A percentile compares a stretch with the other conserved stretches of the same genome.
These are phyloP conservation scores for Grantiella picta DNA, from an alignment of 2,113 vertebrate genomes.

Conservation along the genomic window DNA sequence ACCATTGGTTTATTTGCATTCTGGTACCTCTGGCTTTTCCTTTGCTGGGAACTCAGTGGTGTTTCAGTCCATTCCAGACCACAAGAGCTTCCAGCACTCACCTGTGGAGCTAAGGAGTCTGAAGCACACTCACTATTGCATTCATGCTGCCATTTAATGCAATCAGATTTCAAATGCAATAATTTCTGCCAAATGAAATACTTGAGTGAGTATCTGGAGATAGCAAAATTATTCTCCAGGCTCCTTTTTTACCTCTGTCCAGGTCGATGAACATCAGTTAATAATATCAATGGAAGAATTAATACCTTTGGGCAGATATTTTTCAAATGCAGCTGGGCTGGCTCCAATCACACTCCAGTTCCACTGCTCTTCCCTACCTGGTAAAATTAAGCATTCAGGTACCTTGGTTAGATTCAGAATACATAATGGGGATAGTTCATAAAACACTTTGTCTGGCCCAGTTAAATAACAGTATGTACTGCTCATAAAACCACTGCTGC, in stretches of 20 bases:
- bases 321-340: not conserved
- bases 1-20: not conserved
- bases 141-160: not conserved
- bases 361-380: not conserved
- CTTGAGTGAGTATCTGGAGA: not conserved
- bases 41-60: not conserved
- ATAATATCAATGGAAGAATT: not conserved
- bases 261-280: not conserved
- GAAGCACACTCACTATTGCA: not conserved
- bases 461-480: not conserved
- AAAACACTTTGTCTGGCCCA: not conserved
- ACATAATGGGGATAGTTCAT: not conserved
- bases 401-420: not conserved
- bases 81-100: not conserved
- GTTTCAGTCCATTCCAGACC: not conserved
- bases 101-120: not conserved
- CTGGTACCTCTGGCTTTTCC: not conserved
- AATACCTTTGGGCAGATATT: not conserved
- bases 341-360: not conserved
- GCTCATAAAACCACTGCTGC: not conserved
- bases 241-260: not conserved
- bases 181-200: not conserved
- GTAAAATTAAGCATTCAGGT: not conserved
- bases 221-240: not conserved
- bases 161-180: not conserved